These are phyloP conservation scores for Dolichomitus sp. DNA, from an alignment of 2,888 invertebrate species.

Conservation along the genomic window DNA sequence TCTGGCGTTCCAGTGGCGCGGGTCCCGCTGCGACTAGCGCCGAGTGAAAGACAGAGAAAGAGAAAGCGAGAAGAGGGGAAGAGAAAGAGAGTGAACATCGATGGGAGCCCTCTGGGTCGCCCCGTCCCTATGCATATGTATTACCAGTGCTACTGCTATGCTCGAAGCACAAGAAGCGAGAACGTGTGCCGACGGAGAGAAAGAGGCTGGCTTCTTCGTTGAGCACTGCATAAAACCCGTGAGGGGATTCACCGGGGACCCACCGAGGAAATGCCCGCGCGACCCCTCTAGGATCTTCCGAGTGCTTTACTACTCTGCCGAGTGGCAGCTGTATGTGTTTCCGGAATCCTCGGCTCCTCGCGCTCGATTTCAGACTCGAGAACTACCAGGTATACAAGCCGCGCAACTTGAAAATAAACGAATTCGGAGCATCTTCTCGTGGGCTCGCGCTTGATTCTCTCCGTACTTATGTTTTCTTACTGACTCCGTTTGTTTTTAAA, in stretches of 20 bases:
- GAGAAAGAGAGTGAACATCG: background rate
- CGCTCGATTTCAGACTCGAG: constrained; percentile 13
- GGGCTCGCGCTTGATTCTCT: background rate
- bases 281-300: constrained; percentile 32
- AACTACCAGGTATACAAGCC: background rate
- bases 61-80: background rate
- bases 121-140: constrained; percentile 35
- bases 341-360: constrained; percentile 6
- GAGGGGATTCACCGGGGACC: constrained; percentile 49
- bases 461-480: background rate
- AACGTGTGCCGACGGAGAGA: background rate
- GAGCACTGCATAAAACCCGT: constrained; percentile 18
- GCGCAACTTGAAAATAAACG: constrained; percentile 21
- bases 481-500: background rate
- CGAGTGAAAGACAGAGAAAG: background rate
- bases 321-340: constrained; percentile 17
- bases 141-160: constrained; percentile 6
- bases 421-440: background rate
- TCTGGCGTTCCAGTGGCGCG: constrained; percentile 10
- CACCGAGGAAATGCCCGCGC: constrained; percentile 32
- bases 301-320: constrained; percentile 26
- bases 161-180: constrained; percentile 12
- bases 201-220: background rate
- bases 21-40: background rate
- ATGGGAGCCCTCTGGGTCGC: constrained; percentile 24